A percentile compares a stretch with the other conserved stretches of the same genome.
Evolutionary conservation across 2,113 vertebrate species (phyloP).

Genomic region (Rhadina sibilatrix): DNA sequence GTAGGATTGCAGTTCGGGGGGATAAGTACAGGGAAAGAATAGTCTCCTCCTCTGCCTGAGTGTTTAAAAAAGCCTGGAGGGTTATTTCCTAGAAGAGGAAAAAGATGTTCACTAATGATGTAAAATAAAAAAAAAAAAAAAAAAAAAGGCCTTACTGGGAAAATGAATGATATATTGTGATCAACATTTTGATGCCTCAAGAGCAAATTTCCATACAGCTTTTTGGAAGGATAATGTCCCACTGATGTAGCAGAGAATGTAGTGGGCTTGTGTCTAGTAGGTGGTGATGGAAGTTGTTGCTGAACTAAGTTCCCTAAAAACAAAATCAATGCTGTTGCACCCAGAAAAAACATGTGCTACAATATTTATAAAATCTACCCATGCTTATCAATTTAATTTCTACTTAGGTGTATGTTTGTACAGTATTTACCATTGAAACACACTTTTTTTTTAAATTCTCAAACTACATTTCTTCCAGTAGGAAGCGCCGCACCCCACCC

Average conservation of each 20-base stretch:
- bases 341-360: not conserved
- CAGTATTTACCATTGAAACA: not conserved
- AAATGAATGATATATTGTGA: not conserved
- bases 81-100: not conserved
- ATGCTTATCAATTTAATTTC: not conserved
- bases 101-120: not conserved
- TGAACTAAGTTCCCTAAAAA: not conserved
- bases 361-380: not conserved
- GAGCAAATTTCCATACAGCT: not conserved
- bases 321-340: not conserved
- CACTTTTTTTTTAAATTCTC: not conserved
- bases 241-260: not conserved
- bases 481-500: too few species aligned
- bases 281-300: not conserved
- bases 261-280: not conserved
- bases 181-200: not conserved
- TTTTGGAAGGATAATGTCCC: not conserved
- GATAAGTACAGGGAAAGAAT: not conserved
- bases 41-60: not conserved
- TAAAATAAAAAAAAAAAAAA: not conserved
- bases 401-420: not conserved
- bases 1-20: not conserved
- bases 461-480: not conserved
- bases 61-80: not conserved
- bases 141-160: not conserved